Conservation (phyloP, 1,140 invertebrate species). For the Sminthurides bifidus region DNA sequence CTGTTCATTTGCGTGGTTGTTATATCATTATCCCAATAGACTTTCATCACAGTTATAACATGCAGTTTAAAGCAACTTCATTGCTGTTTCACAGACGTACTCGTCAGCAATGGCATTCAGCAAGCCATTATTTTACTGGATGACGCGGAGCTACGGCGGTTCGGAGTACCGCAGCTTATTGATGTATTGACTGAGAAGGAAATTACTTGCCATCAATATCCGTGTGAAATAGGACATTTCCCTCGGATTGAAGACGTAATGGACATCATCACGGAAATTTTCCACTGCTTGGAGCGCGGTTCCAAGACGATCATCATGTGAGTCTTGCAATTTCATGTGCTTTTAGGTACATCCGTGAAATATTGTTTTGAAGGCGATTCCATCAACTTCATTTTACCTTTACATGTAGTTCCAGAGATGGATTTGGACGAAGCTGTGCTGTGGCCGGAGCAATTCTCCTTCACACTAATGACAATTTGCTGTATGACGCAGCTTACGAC, state of each 20-base stretch:
- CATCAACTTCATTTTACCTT: background rate
- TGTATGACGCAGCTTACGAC: conserved; percentile 9
- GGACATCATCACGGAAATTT: conserved; percentile 7
- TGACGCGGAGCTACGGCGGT: conserved; percentile 2
- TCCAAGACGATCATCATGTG: conserved; percentile 12
- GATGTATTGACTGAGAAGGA: background rate
- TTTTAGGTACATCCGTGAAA: background rate
- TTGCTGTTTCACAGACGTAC: conserved; percentile 3
- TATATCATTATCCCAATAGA: too few relatives aligned
- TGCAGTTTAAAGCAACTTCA: background rate
- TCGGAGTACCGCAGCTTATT: background rate
- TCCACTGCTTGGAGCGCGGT: background rate
- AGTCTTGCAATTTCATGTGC: background rate
- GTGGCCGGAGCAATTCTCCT: conserved; percentile 11
- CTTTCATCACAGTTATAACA: background rate
- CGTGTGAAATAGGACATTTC: conserved; percentile 7
- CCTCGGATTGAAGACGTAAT: background rate
- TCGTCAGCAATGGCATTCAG: background rate
- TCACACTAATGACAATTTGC: conserved; percentile 14
- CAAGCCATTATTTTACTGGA: conserved; percentile 5
- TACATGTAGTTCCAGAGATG: conserved; percentile 9
- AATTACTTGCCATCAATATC: conserved; percentile 1
- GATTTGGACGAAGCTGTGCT: conserved; percentile 9
- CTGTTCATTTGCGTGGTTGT: too few relatives aligned
- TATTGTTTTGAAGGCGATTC: background rate